Percentiles rank a stretch among this genome's conserved stretches.
These are phyloP conservation scores for Morus bassanus DNA, from an alignment of 2,797 vertebrate species.

Conservation along the genomic window DNA sequence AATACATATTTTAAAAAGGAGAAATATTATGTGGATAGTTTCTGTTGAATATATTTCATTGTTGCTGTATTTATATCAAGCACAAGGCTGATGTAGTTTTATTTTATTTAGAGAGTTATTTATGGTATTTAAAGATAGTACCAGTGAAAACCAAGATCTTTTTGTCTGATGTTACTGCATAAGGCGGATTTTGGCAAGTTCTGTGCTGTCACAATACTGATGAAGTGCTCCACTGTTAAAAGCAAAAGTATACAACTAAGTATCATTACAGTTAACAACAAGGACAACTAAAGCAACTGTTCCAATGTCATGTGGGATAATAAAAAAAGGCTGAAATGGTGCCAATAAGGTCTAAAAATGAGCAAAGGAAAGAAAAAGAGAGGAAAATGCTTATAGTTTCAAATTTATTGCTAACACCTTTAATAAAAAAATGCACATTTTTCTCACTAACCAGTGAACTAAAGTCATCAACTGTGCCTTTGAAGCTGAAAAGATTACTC, in stretches of 20 bases:
- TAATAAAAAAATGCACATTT: slow-evolving; percentile 63
- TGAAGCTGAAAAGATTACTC: slow-evolving; percentile 71
- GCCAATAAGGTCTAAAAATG: neutral
- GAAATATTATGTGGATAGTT: neutral
- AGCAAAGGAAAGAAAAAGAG: neutral
- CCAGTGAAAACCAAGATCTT: neutral
- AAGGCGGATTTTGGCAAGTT: neutral
- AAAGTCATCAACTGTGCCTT: slow-evolving; percentile 65
- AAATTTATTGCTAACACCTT: slow-evolving; percentile 58
- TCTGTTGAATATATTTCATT: neutral
- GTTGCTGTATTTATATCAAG: neutral
- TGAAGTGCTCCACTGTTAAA: neutral
- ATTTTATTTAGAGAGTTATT: neutral
- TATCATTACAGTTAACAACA: neutral
- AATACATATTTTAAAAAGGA: neutral
- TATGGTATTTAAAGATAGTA: neutral
- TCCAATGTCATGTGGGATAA: neutral
- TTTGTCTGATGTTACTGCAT: neutral
- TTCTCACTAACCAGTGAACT: slow-evolving; percentile 60
- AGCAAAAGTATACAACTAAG: neutral
- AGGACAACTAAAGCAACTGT: neutral
- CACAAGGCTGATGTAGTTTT: neutral
- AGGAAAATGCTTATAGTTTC: slow-evolving; percentile 21
- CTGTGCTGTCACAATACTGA: neutral
- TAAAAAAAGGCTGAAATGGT: neutral